Percentiles rank a stretch among this genome's conserved stretches.
Evolutionary conservation across 1,140 invertebrate species (phyloP).

Genomic region (Acromyrmex echinatior): DNA sequence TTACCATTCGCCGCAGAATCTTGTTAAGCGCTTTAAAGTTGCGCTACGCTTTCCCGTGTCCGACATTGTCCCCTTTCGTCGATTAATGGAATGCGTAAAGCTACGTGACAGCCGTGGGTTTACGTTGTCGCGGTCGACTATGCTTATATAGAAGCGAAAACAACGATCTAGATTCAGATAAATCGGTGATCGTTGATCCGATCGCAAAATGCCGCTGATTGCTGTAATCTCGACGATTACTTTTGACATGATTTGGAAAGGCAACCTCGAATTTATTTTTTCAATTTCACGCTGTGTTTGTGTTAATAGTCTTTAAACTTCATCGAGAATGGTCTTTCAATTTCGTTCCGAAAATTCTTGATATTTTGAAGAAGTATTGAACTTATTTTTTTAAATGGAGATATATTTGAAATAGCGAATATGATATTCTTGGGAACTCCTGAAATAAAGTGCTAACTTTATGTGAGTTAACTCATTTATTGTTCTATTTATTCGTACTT

Average conservation of each 20-base stretch:
- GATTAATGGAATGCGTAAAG: slow-evolving; percentile 66
- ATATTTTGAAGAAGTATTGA: not conserved
- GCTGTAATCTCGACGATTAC: not conserved
- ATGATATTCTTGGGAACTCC: not conserved
- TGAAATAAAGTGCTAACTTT: not conserved
- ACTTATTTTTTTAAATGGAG: not conserved
- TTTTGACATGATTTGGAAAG: not conserved
- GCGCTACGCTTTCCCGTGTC: slow-evolving; percentile 56
- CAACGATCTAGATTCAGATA: slow-evolving; percentile 14
- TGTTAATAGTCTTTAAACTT: not conserved
- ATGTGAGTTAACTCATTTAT: not conserved
- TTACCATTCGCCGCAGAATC: slow-evolving; percentile 68
- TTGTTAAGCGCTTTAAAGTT: slow-evolving; percentile 72
- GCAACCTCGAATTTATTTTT: slow-evolving; percentile 3
- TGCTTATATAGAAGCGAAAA: slow-evolving; percentile 21
- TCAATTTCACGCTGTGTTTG: not conserved
- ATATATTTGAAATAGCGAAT: not conserved
- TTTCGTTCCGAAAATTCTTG: too few relatives aligned
- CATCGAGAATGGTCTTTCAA: not conserved
- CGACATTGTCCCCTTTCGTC: slow-evolving; percentile 54
- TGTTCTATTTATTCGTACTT: not conserved
- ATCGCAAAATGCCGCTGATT: not conserved
- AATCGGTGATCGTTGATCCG: slow-evolving; percentile 5
- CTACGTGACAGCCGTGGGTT: slow-evolving; percentile 44
- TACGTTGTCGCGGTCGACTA: slow-evolving; percentile 50